These are phyloP conservation scores for Sander lucioperca DNA, from an alignment of 2,113 vertebrate species.

Conservation along the genomic window DNA sequence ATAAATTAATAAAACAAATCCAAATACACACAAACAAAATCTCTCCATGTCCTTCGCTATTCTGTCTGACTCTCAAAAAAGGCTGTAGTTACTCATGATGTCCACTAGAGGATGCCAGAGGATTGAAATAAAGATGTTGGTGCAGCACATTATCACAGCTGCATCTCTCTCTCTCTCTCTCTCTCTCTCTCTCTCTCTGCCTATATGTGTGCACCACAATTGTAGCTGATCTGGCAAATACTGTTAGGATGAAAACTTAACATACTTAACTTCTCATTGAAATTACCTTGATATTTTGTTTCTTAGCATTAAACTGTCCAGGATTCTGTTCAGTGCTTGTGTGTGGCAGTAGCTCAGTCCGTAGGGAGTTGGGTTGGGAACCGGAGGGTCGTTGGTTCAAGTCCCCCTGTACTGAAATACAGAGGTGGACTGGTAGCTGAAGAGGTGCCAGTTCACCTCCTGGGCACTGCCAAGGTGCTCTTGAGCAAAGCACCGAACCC, in stretches of 20 bases:
- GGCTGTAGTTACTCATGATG: slow-evolving; percentile 35
- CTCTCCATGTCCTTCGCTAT: no score
- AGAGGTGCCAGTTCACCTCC: no score
- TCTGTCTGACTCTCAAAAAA: background rate
- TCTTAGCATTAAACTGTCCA: background rate
- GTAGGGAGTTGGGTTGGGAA: no score
- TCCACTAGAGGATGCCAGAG: slow-evolving; percentile 60
- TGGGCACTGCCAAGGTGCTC: no score
- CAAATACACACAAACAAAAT: background rate
- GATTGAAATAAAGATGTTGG: background rate
- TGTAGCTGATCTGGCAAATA: background rate
- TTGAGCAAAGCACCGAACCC: no score
- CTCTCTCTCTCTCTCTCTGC: background rate
- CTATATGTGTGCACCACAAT: background rate
- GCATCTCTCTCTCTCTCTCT: background rate
- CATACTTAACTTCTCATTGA: background rate
- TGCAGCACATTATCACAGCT: background rate
- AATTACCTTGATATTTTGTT: background rate
- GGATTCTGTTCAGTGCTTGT: background rate
- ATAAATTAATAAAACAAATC: background rate
- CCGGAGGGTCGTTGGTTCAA: no score
- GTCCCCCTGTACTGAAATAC: no score
- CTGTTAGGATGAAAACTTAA: background rate
- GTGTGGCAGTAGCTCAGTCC: no score
- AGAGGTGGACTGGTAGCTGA: no score